Evolutionary conservation across 2,888 invertebrate species (phyloP).

Genomic region (Trilocha varians): DNA sequence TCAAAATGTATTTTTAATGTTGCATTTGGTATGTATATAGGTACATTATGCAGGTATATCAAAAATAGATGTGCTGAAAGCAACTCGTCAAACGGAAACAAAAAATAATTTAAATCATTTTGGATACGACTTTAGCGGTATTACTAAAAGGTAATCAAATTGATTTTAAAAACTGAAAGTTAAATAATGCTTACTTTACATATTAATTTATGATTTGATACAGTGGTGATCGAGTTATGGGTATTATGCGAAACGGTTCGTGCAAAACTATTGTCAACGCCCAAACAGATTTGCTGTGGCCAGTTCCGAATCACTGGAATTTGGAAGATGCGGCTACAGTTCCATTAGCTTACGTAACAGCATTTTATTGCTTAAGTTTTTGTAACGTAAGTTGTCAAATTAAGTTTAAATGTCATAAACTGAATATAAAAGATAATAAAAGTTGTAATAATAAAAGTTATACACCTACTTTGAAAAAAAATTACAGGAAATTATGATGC

Average conservation of each 20-base stretch:
- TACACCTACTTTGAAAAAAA: too few relatives aligned
- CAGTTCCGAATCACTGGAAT: constrained; percentile 78
- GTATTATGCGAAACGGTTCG: constrained; percentile 63
- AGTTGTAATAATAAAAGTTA: too few relatives aligned
- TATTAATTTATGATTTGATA: too few relatives aligned
- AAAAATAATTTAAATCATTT: constrained; percentile 8
- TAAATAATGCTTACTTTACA: too few relatives aligned
- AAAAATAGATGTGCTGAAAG: constrained; percentile 17
- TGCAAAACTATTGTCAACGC: constrained; percentile 68
- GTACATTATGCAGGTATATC: constrained; percentile 25
- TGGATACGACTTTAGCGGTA: constrained; percentile 39
- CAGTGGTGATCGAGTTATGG: constrained; percentile 75
- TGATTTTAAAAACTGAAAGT: neutral
- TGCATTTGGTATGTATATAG: constrained; percentile 9
- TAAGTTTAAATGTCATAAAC: neutral
- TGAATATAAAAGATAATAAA: too few relatives aligned
- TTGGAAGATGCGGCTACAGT: constrained; percentile 83
- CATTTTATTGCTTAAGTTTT: constrained; percentile 44
- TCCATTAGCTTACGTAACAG: constrained; percentile 79
- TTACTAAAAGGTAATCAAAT: constrained; percentile 21
- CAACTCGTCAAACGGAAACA: constrained; percentile 12
- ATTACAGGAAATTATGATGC: too few relatives aligned
- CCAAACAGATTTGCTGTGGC: constrained; percentile 70
- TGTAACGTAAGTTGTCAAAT: neutral
- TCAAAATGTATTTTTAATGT: neutral